Evolutionary conservation across 2,888 invertebrate genomes (phyloP), one percentile per base, ranked within the genome.

Genomic region (Nyleta sp.): DNA sequence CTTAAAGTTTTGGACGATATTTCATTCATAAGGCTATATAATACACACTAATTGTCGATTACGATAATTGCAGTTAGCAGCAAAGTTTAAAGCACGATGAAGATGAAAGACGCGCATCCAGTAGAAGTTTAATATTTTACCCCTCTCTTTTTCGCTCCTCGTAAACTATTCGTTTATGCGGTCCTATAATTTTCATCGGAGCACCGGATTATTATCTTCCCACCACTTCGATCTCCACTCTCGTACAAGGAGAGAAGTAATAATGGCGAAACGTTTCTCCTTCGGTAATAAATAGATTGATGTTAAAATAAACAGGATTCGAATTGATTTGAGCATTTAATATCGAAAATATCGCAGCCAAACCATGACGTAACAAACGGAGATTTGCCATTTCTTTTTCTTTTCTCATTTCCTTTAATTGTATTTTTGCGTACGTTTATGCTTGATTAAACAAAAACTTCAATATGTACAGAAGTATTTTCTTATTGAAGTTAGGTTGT

Each of bases 131-230:
- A 87, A 88, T 87, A 86, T 87, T 88, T 88, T 86, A 84, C 85
- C 85, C 86, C 84, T 87, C 86, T 88, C 88, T 87, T 89, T 89
- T 89, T 90, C 88, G 88, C 88, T 87, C 89, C 89, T 89, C 90
- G 90, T 89, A 90, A 90, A 90, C 90, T 90, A 90, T 89, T 89
- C 90, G 88, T 89, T 90, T 89, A 89, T 89, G 86, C 87, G 87
- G 85, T 89, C 88, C 89, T 90, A 89, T 90, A 90, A 90, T 90
- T 89, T 90, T 84, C 87, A 87, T 85, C 87, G 85, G 84, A 86
- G 86, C 87, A 86, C 84, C 84, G 87, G 88, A 87, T 88, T 86
- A 90, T 90, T 90, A 89, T 87, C 88, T 87, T 82, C 82, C 83
- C 78, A 73, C 79, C 72, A 73, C 60, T 80, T 75, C 55, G 46